Base-by-base conservation (phyloP, 2,113 vertebrate species). In the Seriola quinqueradiata region DNA sequence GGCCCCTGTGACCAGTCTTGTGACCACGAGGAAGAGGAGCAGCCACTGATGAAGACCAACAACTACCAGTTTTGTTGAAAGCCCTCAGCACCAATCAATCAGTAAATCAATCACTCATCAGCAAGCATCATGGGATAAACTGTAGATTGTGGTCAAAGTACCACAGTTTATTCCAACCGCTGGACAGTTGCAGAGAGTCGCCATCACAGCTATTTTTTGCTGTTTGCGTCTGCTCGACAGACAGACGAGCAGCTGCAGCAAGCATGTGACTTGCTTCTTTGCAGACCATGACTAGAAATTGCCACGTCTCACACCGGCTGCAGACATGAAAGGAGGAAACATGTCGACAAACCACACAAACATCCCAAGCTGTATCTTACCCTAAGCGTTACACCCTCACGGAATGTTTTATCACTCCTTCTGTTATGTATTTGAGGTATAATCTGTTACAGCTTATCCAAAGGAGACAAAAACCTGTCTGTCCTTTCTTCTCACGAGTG, bases 31-130 rank as follows among this genome's bases (percentile, higher is more conserved):
- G 96, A 96, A 55, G 91, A 92, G 0, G 92, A 94, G 77, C 95
- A 97, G 87, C 96, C 95, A 25, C 95, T 98, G 82, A 95, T 97
- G 92, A 98, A 97, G 85, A 94, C 96, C 85, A 99, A 99, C 92
- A 98, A 98, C 93, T 99, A 99, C 50, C 97, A 99, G 96, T 97
- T 98, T 92, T 97, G 97, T 89, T 99, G 94, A 95, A 79, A 25
- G 13, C 32, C 63, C 16, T 5, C 38, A 12, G 3, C 16, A 25
- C 63, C 25, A 44, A 61, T 48, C 52, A 55, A 46, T 73, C 60
- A 66, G 52, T n/a, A 36, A 58, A 83, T 23, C 10, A 64, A 55
- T 60, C 67, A 50, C 40, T 72, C 42, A 23, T 66, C 36, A 42
- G 17, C 61, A 60, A 74, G 48, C 67, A 60, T 64, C 48, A 42